phyloP scores from a whole-genome alignment of 1,140 invertebrate species.

The Drosophila serrata region DNA sequence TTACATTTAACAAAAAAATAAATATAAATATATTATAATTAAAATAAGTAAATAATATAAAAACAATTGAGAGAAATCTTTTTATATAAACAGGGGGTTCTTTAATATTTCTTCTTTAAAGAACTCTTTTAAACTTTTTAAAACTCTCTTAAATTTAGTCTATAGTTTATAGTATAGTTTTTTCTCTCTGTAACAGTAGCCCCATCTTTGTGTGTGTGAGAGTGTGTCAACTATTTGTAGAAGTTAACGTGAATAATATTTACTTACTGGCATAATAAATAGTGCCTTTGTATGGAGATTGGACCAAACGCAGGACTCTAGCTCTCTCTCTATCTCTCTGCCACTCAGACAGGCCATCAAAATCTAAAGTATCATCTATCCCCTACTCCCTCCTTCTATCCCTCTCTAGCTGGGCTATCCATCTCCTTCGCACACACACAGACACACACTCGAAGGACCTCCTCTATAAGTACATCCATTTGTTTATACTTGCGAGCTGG shows the following conservation, averaged over 20 bases:
- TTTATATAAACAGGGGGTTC: too few species aligned
- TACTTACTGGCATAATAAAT: conserved; percentile 81
- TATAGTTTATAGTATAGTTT: too few species aligned
- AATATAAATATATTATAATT: too few species aligned
- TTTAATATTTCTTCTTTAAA: not conserved
- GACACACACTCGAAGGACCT: conserved; percentile 16
- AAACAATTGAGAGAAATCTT: too few species aligned
- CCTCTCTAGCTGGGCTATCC: not conserved
- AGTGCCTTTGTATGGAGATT: conserved; percentile 62
- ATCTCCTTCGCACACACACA: conserved; percentile 2
- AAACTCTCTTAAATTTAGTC: too few species aligned
- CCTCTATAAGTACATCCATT: conserved; percentile 56
- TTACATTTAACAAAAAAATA: too few species aligned
- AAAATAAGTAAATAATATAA: too few species aligned
- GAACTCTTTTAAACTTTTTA: too few species aligned
- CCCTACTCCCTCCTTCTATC: not conserved
- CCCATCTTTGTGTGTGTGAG: not conserved
- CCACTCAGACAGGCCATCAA: conserved; percentile 50
- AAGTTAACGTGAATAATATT: conserved; percentile 82
- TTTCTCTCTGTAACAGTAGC: not conserved
- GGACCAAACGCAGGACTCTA: conserved; percentile 38
- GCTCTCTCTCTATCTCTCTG: conserved; percentile 17
- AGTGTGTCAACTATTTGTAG: conserved; percentile 59
- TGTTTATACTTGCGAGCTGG: conserved; percentile 69
- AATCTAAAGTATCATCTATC: conserved; percentile 49